These are phyloP conservation scores for Cephalotes varians DNA, from an alignment of 2,888 invertebrate genomes.

Conservation along the genomic window DNA sequence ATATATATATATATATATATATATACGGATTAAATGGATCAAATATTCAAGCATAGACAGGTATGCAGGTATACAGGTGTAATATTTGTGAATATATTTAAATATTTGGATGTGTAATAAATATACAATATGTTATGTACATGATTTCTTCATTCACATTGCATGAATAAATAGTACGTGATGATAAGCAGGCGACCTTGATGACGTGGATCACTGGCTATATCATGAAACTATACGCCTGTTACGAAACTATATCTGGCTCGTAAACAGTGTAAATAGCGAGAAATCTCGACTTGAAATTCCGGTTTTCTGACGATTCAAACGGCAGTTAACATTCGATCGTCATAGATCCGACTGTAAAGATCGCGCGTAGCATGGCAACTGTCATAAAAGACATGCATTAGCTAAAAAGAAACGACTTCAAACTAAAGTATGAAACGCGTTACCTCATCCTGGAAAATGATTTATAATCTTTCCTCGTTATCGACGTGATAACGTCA, in stretches of 20 bases:
- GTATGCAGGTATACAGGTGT: background rate
- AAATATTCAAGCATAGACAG: background rate
- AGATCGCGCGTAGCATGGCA: background rate
- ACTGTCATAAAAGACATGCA: background rate
- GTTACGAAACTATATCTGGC: slow-evolving; percentile 39
- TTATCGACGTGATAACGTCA: slow-evolving; percentile 21
- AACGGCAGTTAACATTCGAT: background rate
- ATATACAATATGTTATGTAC: background rate
- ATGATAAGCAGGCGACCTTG: slow-evolving; percentile 23
- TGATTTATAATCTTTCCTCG: slow-evolving; percentile 12
- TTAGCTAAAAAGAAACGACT: background rate
- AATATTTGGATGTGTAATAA: background rate
- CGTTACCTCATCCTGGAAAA: background rate
- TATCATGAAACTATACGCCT: background rate
- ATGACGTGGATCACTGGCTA: slow-evolving; percentile 9
- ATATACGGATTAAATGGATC: background rate
- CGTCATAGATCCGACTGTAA: background rate
- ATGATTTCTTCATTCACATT: background rate
- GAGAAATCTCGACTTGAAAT: slow-evolving; percentile 47
- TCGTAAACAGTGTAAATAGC: slow-evolving; percentile 38
- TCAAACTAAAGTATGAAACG: background rate
- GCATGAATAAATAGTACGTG: background rate
- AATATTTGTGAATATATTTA: background rate
- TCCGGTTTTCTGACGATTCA: slow-evolving; percentile 42
- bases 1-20: background rate